Evolutionary conservation across 2,888 invertebrate species (phyloP).

Genomic region (Dione vanillae): DNA sequence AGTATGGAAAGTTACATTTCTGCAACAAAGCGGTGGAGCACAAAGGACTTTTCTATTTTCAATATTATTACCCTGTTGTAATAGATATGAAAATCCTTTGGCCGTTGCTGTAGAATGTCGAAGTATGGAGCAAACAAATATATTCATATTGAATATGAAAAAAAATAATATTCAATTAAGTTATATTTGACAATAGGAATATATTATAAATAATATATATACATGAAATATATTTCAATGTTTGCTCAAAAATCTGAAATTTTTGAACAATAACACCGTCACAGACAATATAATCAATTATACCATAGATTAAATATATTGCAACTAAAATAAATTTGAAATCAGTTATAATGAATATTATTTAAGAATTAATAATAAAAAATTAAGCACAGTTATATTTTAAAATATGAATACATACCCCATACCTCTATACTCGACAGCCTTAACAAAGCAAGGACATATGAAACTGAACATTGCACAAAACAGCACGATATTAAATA

Average conservation of each 20-base stretch:
- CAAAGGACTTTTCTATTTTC: slow-evolving; percentile 36
- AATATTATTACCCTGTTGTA: slow-evolving; percentile 46
- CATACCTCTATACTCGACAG: not conserved
- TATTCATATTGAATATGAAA: not conserved
- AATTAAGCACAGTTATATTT: not conserved
- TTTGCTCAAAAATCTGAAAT: not conserved
- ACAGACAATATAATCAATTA: not conserved
- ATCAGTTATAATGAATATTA: not conserved
- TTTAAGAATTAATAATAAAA: not conserved
- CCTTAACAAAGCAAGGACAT: not conserved
- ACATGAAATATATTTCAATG: no score
- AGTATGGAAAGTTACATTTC: slow-evolving; percentile 20
- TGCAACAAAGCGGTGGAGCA: slow-evolving; percentile 3
- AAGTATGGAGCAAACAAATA: not conserved
- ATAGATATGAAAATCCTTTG: slow-evolving; percentile 42
- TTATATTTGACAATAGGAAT: not conserved
- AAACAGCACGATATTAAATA: slow-evolving; percentile 28
- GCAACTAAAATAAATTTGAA: not conserved
- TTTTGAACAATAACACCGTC: not conserved
- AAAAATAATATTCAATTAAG: not conserved
- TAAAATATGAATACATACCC: not conserved
- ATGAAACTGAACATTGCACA: slow-evolving; percentile 31
- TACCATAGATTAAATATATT: not conserved
- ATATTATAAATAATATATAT: no score
- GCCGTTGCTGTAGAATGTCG: not conserved